phyloP scores from a whole-genome alignment of 2,113 vertebrate species.

The Raja brachyura region DNA sequence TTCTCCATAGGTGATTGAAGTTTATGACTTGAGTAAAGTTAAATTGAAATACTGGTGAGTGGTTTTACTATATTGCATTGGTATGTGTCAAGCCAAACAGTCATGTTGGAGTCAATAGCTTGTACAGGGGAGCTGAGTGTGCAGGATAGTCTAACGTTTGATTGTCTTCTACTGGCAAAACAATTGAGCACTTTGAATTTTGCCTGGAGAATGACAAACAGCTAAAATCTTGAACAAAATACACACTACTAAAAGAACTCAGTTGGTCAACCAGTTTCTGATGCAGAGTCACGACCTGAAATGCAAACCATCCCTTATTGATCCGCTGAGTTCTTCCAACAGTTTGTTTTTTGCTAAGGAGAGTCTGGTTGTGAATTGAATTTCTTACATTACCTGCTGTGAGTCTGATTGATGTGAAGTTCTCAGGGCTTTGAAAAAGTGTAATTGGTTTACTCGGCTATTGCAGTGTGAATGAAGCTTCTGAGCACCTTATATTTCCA shows the following conservation, averaged over 20 bases:
- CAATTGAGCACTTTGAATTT: neutral
- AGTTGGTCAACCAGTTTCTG: too few species aligned
- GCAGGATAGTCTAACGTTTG: neutral
- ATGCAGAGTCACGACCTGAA: too few species aligned
- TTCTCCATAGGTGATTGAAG: conserved; percentile 87
- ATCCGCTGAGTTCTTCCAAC: too few species aligned
- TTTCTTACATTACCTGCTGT: neutral
- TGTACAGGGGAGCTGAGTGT: neutral
- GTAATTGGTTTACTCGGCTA: neutral
- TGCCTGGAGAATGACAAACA: neutral
- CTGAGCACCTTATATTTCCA: neutral
- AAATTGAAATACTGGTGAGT: conserved; percentile 99
- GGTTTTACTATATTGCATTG: conserved; percentile 28
- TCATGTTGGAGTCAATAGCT: neutral
- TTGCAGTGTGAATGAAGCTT: neutral
- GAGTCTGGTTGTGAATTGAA: neutral
- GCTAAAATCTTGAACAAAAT: too few species aligned
- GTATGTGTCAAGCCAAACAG: neutral
- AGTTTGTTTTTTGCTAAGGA: neutral
- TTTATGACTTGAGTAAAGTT: conserved; percentile 97
- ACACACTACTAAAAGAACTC: too few species aligned
- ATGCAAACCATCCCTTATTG: too few species aligned
- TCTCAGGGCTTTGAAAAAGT: neutral
- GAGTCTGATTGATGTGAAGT: neutral
- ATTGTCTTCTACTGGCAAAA: neutral